phyloP scores from a whole-genome alignment of 2,797 vertebrate species.

The Enteromius anoplus region DNA sequence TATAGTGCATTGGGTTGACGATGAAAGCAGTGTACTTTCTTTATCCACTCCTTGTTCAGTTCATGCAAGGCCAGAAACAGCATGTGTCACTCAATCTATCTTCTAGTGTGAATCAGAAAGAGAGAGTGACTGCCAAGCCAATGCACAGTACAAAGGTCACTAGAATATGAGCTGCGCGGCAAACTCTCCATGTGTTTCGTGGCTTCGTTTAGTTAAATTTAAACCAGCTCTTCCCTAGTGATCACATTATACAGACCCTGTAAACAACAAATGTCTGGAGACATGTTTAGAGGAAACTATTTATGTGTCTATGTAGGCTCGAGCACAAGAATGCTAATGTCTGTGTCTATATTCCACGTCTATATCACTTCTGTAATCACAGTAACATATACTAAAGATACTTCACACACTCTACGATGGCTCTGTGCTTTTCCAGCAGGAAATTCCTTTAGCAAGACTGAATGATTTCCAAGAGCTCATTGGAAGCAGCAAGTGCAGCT shows the following conservation, averaged over 20 bases:
- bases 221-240: conserved; percentile 32
- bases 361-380: conserved; percentile 54
- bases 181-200: neutral
- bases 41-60: conserved; percentile 37
- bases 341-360: conserved; percentile 27
- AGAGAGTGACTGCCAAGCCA: conserved; percentile 1
- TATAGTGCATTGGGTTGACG: neutral
- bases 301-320: neutral
- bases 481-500: conserved; percentile 24
- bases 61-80: conserved; percentile 26
- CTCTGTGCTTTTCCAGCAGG: conserved; percentile 58
- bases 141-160: conserved; percentile 15
- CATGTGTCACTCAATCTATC: conserved; percentile 32
- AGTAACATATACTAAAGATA: conserved; percentile 55
- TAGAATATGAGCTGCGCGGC: conserved; percentile 21
- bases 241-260: neutral
- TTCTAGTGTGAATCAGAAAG: conserved; percentile 24
- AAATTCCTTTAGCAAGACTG: conserved; percentile 59
- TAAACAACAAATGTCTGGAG: neutral
- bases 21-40: conserved; percentile 32
- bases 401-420: conserved; percentile 55
- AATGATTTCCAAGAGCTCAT: conserved; percentile 28
- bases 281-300: neutral
- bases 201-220: conserved; percentile 9
- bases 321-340: conserved; percentile 1